phyloP scores from a whole-genome alignment of 1,140 invertebrate species.

The Kradibia gibbosae region DNA sequence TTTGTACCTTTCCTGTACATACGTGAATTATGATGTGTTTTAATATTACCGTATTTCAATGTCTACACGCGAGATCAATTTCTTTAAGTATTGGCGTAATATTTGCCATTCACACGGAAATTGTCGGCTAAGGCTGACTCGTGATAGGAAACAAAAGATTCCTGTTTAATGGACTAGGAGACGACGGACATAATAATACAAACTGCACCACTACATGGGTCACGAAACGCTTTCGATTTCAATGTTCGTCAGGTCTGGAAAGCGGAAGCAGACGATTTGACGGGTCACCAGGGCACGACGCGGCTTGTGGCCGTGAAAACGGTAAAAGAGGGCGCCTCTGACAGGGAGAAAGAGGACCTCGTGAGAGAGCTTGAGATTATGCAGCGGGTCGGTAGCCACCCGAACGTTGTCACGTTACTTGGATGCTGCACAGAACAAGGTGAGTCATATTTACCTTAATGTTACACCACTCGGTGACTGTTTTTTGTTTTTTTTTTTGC shows the following conservation, averaged over 20 bases:
- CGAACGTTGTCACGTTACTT: constrained; percentile 88
- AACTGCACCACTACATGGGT: neutral
- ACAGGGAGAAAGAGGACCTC: constrained; percentile 85
- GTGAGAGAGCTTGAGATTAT: constrained; percentile 86
- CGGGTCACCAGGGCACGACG: constrained; percentile 83
- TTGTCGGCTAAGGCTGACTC: neutral
- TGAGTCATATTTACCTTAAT: constrained; percentile 59
- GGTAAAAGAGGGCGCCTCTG: constrained; percentile 81
- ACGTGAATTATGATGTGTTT: too few species aligned
- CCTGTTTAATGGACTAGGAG: too few species aligned
- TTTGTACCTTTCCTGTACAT: too few species aligned
- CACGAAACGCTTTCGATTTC: constrained; percentile 13
- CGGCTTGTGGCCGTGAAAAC: constrained; percentile 87
- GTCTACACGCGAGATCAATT: too few species aligned
- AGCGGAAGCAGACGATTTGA: constrained; percentile 85
- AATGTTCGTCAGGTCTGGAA: constrained; percentile 80
- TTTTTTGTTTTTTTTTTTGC: neutral
- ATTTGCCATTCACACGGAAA: neutral
- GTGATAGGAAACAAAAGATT: neutral
- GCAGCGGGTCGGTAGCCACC: constrained; percentile 88
- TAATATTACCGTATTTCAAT: too few species aligned
- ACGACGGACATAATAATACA: too few species aligned
- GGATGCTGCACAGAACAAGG: constrained; percentile 89
- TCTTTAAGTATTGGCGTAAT: too few species aligned
- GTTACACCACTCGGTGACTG: neutral